A percentile compares a stretch with the other conserved stretches of the same genome.
These are phyloP conservation scores for Hartigia nigra DNA, from an alignment of 2,888 invertebrate genomes.

Conservation along the genomic window DNA sequence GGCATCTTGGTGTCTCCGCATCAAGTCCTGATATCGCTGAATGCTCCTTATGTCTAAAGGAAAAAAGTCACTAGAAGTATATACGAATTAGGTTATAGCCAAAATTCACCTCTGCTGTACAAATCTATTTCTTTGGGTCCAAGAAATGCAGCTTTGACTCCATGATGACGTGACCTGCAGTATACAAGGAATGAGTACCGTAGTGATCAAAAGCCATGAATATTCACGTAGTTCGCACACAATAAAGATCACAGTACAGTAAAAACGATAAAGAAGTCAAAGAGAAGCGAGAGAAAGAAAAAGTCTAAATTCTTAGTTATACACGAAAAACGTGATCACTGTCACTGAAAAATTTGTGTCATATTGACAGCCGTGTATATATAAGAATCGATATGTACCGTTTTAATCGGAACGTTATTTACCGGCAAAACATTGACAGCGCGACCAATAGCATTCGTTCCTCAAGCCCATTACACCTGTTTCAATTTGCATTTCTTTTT, in stretches of 20 bases:
- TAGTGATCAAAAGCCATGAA: background rate
- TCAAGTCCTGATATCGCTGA: background rate
- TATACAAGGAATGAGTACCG: background rate
- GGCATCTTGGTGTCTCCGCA: constrained; percentile 27
- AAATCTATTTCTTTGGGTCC: background rate
- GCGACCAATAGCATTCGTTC: constrained; percentile 8
- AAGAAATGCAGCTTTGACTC: background rate
- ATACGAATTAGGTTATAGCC: background rate
- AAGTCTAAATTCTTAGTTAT: background rate
- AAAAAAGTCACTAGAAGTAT: background rate
- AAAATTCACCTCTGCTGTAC: background rate
- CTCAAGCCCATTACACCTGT: constrained; percentile 14
- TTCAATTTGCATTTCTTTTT: constrained; percentile 18
- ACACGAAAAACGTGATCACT: constrained; percentile 4
- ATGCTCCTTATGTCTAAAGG: background rate
- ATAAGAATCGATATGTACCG: background rate
- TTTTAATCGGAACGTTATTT: background rate
- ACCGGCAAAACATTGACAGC: background rate
- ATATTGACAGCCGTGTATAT: background rate
- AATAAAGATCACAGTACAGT: too few relatives aligned
- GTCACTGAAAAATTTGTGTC: background rate
- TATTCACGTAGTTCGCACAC: background rate
- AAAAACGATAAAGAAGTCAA: background rate
- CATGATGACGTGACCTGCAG: background rate
- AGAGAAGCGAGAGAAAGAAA: background rate